A percentile compares a stretch with the other conserved stretches of the same genome.
Conservation (phyloP, 2,113 vertebrate species). For the Typhlomys cinereus region DNA sequence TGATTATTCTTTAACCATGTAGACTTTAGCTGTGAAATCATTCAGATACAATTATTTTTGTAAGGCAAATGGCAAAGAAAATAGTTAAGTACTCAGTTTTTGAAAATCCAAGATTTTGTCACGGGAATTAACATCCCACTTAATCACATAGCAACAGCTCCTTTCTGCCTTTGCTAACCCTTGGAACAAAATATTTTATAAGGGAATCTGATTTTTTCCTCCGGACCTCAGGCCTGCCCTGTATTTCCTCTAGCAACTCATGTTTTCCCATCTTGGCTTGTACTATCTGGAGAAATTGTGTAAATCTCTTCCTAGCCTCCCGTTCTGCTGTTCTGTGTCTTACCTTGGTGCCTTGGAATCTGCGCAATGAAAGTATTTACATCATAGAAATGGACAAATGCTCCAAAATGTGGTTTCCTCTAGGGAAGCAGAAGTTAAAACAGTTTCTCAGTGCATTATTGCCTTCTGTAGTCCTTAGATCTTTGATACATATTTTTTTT, state of each 20-base stretch:
- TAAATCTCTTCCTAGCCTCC: background rate
- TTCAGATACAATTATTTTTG: slow-evolving; percentile 59
- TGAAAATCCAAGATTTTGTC: slow-evolving; percentile 67
- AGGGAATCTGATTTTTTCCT: slow-evolving; percentile 54
- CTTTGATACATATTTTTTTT: background rate
- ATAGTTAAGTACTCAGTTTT: slow-evolving; percentile 49
- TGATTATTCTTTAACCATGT: slow-evolving; percentile 44
- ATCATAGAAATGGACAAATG: background rate
- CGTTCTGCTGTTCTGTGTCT: background rate
- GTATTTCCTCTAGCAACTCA: slow-evolving; percentile 15
- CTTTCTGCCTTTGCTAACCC: slow-evolving; percentile 51
- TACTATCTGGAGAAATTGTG: background rate
- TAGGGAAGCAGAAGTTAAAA: background rate
- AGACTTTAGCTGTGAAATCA: slow-evolving; percentile 64
- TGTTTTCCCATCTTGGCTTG: slow-evolving; percentile 43
- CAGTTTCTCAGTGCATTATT: background rate
- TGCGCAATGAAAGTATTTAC: background rate
- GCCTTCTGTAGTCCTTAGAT: background rate
- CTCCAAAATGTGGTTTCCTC: background rate
- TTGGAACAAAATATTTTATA: slow-evolving; percentile 69
- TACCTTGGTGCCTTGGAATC: slow-evolving; percentile 6
- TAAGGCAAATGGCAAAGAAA: slow-evolving; percentile 55
- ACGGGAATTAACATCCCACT: slow-evolving; percentile 60
- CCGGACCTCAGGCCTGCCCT: background rate
- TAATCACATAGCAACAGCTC: slow-evolving; percentile 55